phyloP scores from a whole-genome alignment of 1,140 invertebrate species.

The Condylostylus longicornis region DNA sequence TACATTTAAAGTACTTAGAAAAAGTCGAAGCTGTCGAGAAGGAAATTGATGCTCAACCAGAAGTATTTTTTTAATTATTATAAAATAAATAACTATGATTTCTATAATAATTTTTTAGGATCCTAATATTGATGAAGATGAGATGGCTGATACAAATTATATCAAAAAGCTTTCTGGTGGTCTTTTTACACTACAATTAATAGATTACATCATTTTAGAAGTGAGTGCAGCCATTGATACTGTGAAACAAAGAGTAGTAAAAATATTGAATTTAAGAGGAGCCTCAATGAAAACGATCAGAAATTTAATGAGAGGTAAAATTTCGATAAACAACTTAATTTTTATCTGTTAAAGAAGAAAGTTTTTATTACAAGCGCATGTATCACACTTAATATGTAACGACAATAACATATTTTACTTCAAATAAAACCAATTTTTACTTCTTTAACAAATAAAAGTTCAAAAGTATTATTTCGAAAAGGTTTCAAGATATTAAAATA shows the following conservation, averaged over 20 bases:
- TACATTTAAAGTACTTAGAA: conserved; percentile 95
- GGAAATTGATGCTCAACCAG: conserved; percentile 47
- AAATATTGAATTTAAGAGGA: conserved; percentile 76
- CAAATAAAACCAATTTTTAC: no score
- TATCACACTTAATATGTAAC: no score
- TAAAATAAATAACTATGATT: neutral
- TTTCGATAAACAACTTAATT: neutral
- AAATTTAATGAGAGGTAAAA: conserved; percentile 75
- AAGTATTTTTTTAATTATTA: conserved; percentile 8
- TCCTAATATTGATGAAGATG: conserved; percentile 40
- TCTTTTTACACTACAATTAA: conserved; percentile 86
- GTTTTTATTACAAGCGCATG: no score
- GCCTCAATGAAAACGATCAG: conserved; percentile 88
- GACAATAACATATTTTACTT: no score
- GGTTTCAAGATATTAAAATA: neutral
- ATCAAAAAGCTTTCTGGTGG: conserved; percentile 79
- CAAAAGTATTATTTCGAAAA: conserved; percentile 1
- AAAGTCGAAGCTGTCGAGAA: conserved; percentile 81
- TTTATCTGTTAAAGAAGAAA: no score
- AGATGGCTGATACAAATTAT: conserved; percentile 74
- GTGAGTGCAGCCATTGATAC: conserved; percentile 63
- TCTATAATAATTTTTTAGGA: conserved; percentile 12
- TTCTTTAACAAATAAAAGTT: no score
- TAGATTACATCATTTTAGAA: conserved; percentile 92
- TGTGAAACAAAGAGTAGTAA: conserved; percentile 76